A percentile compares a stretch with the other conserved stretches of the same genome.
These are phyloP conservation scores for Gandaritis pyraliata DNA, from an alignment of 2,888 invertebrate genomes.

Conservation along the genomic window DNA sequence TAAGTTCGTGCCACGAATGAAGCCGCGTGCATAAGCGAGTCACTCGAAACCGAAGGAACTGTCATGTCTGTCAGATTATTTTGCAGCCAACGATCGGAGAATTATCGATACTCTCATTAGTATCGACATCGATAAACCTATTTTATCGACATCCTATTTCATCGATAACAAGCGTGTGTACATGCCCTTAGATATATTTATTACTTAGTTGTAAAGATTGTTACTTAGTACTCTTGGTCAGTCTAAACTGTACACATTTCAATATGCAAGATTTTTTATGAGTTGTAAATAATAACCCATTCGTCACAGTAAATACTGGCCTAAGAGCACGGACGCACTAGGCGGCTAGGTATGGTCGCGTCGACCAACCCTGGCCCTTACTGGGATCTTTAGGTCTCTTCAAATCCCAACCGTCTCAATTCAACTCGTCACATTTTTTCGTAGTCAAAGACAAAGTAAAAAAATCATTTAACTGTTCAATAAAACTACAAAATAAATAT, in stretches of 20 bases:
- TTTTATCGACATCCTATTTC: conserved; percentile 26
- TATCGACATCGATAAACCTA: conserved; percentile 31
- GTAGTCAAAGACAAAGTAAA: too few relatives aligned
- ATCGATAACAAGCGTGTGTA: conserved; percentile 43
- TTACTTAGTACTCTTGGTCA: conserved; percentile 19
- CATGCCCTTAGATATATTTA: conserved; percentile 44
- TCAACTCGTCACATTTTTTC: too few relatives aligned
- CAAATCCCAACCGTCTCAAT: too few relatives aligned
- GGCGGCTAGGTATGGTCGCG: too few relatives aligned
- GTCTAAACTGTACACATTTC: conserved; percentile 4
- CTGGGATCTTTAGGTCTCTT: too few relatives aligned
- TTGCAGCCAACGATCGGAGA: conserved; percentile 15
- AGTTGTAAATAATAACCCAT: background rate
- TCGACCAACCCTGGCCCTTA: too few relatives aligned
- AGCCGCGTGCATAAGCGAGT: background rate
- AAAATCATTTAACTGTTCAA: too few relatives aligned
- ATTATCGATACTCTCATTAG: conserved; percentile 30
- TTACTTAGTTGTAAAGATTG: conserved; percentile 40
- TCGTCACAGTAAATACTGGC: background rate
- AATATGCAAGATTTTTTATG: conserved; percentile 4
- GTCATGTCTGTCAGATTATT: conserved; percentile 13
- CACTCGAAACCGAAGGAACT: background rate
- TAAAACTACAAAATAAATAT: too few relatives aligned
- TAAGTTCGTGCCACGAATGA: background rate
- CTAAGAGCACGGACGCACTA: too few relatives aligned